Base-by-base conservation (phyloP, 2,113 vertebrate species). In the Trinectes maculatus region DNA sequence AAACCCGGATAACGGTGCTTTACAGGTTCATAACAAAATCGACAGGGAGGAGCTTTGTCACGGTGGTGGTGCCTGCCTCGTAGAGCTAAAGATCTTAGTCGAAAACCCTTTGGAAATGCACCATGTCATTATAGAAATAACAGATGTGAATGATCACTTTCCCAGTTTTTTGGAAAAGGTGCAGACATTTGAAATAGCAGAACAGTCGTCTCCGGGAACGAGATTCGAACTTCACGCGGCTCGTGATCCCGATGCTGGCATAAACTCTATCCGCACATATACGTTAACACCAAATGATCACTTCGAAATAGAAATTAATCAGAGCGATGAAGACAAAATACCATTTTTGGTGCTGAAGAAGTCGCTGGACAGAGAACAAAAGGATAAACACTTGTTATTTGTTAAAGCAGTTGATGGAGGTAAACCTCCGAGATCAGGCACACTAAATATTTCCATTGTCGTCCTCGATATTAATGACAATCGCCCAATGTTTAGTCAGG, bases 81-180 rank as follows among this genome's bases (percentile, higher is more conserved):
- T 89, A 0, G 87, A 92, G 39, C 66, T 91, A 0, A 91, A 92
- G 43, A 70, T 87, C 0, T 39, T 92, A 0, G 68, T 88, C 0
- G 90, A 92, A 66, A 86, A 72, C 15, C 91, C 91, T 0, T 42
- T 91, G 21, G 85, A 91, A 69, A 88, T 92, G 4, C 89, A 92
- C 3, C 79, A 89, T 8, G 77, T 90, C 6, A 16, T 62, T 1
- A 69, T 91, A 2, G 88, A 91, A 69, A 78, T 92, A 8, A 68
- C 43, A 2, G 91, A 92, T 49, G 70, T 90, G 1, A 92, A 92
- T 55, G 91, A 92, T 16, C 71, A 91, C 22, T 59, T 79, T 3
- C 90, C 90, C 0, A 37, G 0, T 37, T 91, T 92, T 16, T 57
- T 58, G 0, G 85, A 85, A 37, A 85, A 31, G 3, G 31, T 85